Conservation (phyloP, 2,797 vertebrate genomes). For the Arrhamphus sclerolepis region DNA sequence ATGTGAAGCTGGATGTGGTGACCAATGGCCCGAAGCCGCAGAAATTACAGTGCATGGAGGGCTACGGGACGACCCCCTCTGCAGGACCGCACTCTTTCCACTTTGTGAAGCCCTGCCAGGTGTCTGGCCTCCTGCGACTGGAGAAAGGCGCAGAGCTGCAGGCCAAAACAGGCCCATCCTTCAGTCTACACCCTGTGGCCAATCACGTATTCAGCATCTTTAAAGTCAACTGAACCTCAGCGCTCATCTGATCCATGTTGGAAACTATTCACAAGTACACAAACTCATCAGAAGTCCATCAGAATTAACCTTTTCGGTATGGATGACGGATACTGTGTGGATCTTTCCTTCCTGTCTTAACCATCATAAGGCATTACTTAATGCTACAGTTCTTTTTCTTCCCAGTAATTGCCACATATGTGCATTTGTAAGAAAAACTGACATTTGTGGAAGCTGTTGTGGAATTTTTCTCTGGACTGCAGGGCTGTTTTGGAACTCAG, state of each 20-base stretch:
- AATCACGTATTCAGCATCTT: conserved; percentile 92
- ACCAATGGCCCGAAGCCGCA: conserved; percentile 71
- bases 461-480: conserved; percentile 61
- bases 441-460: conserved; percentile 68
- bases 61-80: conserved; percentile 87
- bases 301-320: conserved; percentile 26
- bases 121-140: conserved; percentile 88
- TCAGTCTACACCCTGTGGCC: conserved; percentile 74
- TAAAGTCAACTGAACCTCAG: conserved; percentile 82
- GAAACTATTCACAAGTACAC: conserved; percentile 10
- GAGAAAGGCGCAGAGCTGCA: conserved; percentile 81
- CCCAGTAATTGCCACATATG: conserved; percentile 27
- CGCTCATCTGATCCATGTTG: neutral
- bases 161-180: conserved; percentile 73
- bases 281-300: conserved; percentile 16
- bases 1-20: conserved; percentile 90
- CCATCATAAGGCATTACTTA: conserved; percentile 30
- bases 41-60: conserved; percentile 89
- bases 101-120: conserved; percentile 89
- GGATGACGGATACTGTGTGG: conserved; percentile 17
- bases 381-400: conserved; percentile 26
- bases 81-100: conserved; percentile 82
- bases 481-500: conserved; percentile 58
- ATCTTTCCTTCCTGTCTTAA: conserved; percentile 23
- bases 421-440: conserved; percentile 59